Evolutionary conservation across 2,797 vertebrate species (phyloP).

Genomic region (Philypnodon macrostomus): DNA sequence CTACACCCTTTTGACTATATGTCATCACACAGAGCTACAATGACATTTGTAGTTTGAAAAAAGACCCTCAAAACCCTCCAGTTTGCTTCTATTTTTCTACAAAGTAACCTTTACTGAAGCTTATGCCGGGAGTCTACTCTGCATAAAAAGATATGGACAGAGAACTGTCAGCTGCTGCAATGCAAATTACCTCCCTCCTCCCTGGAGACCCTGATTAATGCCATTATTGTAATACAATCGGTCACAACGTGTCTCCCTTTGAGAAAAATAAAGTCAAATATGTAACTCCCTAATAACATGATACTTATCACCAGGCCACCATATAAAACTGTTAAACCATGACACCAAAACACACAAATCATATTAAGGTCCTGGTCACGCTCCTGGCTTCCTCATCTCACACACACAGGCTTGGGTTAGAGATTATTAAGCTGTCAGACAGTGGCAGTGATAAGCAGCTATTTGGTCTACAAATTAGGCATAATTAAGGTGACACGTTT

Average conservation of each 20-base stretch:
- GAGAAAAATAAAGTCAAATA: conserved; percentile 78
- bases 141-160: conserved; percentile 49
- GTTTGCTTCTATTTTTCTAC: conserved; percentile 28
- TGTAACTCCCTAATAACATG: conserved; percentile 77
- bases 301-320: conserved; percentile 70
- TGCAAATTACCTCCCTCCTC: conserved; percentile 69
- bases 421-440: conserved; percentile 84
- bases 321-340: conserved; percentile 80
- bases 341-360: conserved; percentile 81
- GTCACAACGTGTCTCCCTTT: conserved; percentile 66
- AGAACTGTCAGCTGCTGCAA: conserved; percentile 61
- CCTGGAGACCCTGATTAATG: conserved; percentile 72
- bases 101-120: conserved; percentile 37
- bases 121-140: conserved; percentile 22
- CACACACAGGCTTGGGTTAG: conserved; percentile 64
- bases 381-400: conserved; percentile 45
- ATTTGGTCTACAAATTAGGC: conserved; percentile 84
- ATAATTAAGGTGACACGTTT: conserved; percentile 80
- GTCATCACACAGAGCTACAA: conserved; percentile 29
- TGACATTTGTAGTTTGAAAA: conserved; percentile 41
- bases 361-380: conserved; percentile 78
- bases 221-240: conserved; percentile 76
- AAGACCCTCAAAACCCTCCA: conserved; percentile 28
- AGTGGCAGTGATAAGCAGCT: conserved; percentile 77
- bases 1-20: conserved; percentile 20